Percentiles rank a stretch among this genome's conserved stretches.
phyloP scores from a whole-genome alignment of 2,888 invertebrate species.

The Deroplatys truncata region DNA sequence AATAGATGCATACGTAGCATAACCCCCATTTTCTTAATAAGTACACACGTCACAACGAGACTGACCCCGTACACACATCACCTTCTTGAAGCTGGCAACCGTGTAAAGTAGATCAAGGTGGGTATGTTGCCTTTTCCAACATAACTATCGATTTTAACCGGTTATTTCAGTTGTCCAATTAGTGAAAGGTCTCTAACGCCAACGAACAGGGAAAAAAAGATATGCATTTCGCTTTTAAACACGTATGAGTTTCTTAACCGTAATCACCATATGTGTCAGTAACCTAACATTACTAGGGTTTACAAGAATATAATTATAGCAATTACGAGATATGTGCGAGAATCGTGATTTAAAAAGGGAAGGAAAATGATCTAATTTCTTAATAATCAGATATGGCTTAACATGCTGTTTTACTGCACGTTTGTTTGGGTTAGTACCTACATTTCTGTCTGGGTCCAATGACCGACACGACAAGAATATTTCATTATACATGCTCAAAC shows the following conservation, averaged over 20 bases:
- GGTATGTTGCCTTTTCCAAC: background rate
- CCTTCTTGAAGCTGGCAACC: background rate
- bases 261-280: background rate
- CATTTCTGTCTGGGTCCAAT: too few relatives aligned
- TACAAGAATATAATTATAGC: background rate
- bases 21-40: background rate
- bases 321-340: background rate
- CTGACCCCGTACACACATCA: background rate
- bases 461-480: too few relatives aligned
- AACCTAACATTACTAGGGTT: background rate
- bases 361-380: background rate
- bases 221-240: background rate
- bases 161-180: background rate
- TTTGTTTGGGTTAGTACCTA: too few relatives aligned
- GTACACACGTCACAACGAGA: background rate
- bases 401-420: background rate
- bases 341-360: background rate
- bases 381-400: background rate
- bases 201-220: background rate
- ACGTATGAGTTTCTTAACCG: background rate
- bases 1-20: too few relatives aligned
- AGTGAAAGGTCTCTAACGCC: background rate
- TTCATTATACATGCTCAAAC: too few relatives aligned
- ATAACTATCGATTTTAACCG: background rate
- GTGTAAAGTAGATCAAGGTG: background rate